These are phyloP conservation scores for Zaprionus vittiger DNA, from an alignment of 1,140 invertebrate species.

Conservation along the genomic window DNA sequence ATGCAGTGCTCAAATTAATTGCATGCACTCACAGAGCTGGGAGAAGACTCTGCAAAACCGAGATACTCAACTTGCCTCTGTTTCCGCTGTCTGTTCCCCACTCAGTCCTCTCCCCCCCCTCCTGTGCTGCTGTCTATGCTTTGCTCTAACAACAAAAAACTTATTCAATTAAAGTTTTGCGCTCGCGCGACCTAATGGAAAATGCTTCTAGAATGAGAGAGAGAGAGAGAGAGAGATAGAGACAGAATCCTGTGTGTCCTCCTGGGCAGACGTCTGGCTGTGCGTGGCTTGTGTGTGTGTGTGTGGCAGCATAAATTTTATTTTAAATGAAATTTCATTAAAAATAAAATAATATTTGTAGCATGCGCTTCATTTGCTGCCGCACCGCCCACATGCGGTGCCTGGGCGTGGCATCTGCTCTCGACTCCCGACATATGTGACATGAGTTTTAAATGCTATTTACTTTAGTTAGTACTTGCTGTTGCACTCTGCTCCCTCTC, in stretches of 20 bases:
- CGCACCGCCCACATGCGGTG: slow-evolving; percentile 38
- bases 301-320: slow-evolving; percentile 60
- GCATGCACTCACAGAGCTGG: slow-evolving; percentile 36
- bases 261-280: background rate
- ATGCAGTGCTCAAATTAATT: slow-evolving; percentile 73
- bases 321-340: slow-evolving; percentile 78
- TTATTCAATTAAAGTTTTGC: slow-evolving; percentile 80
- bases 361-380: slow-evolving; percentile 63
- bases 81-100: background rate
- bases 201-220: slow-evolving; percentile 51
- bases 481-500: background rate
- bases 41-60: slow-evolving; percentile 24
- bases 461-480: slow-evolving; percentile 13
- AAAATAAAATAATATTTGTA: slow-evolving; percentile 71
- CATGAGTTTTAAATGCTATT: slow-evolving; percentile 68
- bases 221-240: background rate
- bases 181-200: slow-evolving; percentile 57
- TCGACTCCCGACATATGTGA: slow-evolving; percentile 51
- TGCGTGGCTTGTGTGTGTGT: slow-evolving; percentile 23
- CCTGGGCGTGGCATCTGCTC: slow-evolving; percentile 40
- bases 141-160: slow-evolving; percentile 50
- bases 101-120: background rate
- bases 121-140: background rate
- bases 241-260: background rate
- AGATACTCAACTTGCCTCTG: slow-evolving; percentile 32